phyloP scores from a whole-genome alignment of 2,888 invertebrate genomes.

The Eilema caniola region DNA sequence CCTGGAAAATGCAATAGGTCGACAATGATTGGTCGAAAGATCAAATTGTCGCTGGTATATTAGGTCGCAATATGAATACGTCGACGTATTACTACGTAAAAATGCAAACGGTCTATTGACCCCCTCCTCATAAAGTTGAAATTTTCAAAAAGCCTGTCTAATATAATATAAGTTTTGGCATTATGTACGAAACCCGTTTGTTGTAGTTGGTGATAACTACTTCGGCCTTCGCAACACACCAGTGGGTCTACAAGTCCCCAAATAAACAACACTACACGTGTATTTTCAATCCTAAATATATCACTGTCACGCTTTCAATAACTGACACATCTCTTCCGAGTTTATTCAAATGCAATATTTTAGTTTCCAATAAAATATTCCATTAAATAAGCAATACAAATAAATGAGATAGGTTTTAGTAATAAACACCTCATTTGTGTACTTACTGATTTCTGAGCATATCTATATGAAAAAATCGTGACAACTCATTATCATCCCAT shows the following conservation, averaged over 20 bases:
- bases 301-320: background rate
- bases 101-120: too few relatives aligned
- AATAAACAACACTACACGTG: background rate
- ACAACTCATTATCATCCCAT: slow-evolving; percentile 16
- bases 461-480: slow-evolving; percentile 16
- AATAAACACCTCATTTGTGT: slow-evolving; percentile 13
- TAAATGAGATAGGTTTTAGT: background rate
- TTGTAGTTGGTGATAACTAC: background rate
- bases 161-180: too few relatives aligned
- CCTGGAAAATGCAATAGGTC: too few relatives aligned
- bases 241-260: background rate
- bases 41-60: too few relatives aligned
- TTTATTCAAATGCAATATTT: background rate
- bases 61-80: too few relatives aligned
- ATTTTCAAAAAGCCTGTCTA: too few relatives aligned
- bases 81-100: too few relatives aligned
- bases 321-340: background rate
- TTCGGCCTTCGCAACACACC: background rate
- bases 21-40: too few relatives aligned
- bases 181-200: too few relatives aligned
- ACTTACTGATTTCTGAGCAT: slow-evolving; percentile 12
- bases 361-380: slow-evolving; percentile 1
- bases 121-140: too few relatives aligned
- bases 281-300: background rate
- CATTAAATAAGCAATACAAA: background rate